Evolutionary conservation across 2,113 vertebrate species (phyloP), one percentile per base, ranked within the genome.

Genomic region (Leucosticte australis): DNA sequence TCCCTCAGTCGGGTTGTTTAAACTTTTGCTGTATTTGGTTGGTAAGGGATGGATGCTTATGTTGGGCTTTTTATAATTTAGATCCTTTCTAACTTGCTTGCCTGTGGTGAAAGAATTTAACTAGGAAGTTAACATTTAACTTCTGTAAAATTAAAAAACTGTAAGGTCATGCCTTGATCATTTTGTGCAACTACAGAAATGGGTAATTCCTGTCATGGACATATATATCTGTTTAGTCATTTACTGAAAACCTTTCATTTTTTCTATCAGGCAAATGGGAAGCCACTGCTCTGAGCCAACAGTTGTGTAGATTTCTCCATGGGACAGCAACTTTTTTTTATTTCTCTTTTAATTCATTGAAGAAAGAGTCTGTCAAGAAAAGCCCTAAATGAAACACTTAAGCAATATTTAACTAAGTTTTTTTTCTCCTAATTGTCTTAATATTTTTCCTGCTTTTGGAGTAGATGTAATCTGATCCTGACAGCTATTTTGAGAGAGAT

Each of bases 401-500:
- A 83, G 39, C 16, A 52, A 53, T 24, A 26, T 52, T 84, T 83
- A 90, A 47, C 18, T 28, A 52, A 47, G 14, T 35, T 89, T 95
- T 95, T 95, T 82, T 56, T 82, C 44, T 46, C 55, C 31, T 59
- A 2, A 14, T 85, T 91, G 84, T 82, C 31, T 42, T 76, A 19
- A 9, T 74, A 37, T 73, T 76, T 85, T 76, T 41, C 12, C 74
- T 95, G 30, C 42, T 89, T 92, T 87, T 73, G 77, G 10, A 84
- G 21, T 21, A 57, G 46, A 42, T 16, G 52, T 82, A 91, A 85
- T 92, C 74, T 89, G 67, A 91, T 84, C 83, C 77, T 91, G 23
- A 69, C 65, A 60, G 53, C 46, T 95, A 71, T 92, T 91, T 89
- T 89, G 62, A 73, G 74, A 82, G 56, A 49, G 10, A 83, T 96